Percentiles rank a stretch among this genome's conserved stretches.
phyloP scores from a whole-genome alignment of 2,888 invertebrate genomes.

The Pomacea canaliculata region DNA sequence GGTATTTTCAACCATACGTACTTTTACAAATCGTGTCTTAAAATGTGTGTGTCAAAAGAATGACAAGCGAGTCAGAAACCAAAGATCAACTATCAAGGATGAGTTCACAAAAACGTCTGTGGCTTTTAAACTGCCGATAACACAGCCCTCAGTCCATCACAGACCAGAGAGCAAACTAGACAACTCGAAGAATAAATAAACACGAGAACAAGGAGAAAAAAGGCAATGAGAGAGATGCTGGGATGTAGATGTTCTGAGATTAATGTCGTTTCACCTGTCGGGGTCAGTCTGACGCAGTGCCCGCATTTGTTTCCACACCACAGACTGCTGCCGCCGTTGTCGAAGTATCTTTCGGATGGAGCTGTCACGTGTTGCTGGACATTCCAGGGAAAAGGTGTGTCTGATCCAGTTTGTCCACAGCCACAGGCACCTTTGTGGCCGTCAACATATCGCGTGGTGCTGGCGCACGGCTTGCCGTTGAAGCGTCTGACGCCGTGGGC shows the following conservation, averaged over 20 bases:
- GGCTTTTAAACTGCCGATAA: too few relatives aligned
- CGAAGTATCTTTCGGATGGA: constrained; percentile 47
- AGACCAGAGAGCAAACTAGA: too few relatives aligned
- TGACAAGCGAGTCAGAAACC: too few relatives aligned
- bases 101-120: too few relatives aligned
- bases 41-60: too few relatives aligned
- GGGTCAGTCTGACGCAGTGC: constrained; percentile 51
- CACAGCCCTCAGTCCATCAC: too few relatives aligned
- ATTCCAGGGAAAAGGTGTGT: constrained; percentile 49
- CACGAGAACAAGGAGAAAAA: too few relatives aligned
- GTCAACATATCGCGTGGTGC: constrained; percentile 55
- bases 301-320: constrained; percentile 56
- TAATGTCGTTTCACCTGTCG: constrained; percentile 46
- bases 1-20: too few relatives aligned
- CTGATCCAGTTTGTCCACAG: constrained; percentile 25
- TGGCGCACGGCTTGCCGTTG: constrained; percentile 53
- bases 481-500: constrained; percentile 32
- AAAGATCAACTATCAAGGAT: too few relatives aligned
- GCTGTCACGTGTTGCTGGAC: constrained; percentile 42
- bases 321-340: constrained; percentile 16
- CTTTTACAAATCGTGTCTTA: too few relatives aligned
- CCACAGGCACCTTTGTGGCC: constrained; percentile 46
- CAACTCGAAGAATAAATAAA: too few relatives aligned
- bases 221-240: too few relatives aligned
- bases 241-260: not conserved